Conservation (phyloP, 2,113 vertebrate genomes). For the Oryzias curvinotus region DNA sequence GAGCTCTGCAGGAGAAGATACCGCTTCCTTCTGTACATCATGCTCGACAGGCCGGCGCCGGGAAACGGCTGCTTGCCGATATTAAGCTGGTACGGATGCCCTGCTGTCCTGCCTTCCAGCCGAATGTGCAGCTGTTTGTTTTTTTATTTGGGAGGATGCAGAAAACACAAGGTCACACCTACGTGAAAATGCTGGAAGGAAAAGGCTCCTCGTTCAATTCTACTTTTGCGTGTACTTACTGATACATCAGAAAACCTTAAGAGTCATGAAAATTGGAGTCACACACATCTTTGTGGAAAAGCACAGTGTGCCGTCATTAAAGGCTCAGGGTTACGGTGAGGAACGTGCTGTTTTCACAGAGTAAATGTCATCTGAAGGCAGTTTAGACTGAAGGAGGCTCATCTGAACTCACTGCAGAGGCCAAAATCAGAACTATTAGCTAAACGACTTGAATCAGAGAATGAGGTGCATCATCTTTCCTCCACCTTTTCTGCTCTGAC, state of each 20-base stretch:
- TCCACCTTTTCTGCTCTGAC: background rate
- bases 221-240: background rate
- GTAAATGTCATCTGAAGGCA: constrained; percentile 27
- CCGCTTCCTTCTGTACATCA: constrained; percentile 75
- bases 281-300: constrained; percentile 41
- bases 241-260: constrained; percentile 16
- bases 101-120: constrained; percentile 36
- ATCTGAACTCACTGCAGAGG: constrained; percentile 12
- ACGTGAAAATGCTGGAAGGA: constrained; percentile 17
- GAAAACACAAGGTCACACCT: constrained; percentile 71
- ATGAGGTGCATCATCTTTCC: constrained; percentile 2
- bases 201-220: constrained; percentile 17
- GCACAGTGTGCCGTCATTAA: constrained; percentile 31
- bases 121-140: constrained; percentile 59
- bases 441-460: constrained; percentile 41
- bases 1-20: constrained; percentile 79
- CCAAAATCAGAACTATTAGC: constrained; percentile 39
- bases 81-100: constrained; percentile 49
- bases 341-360: constrained; percentile 34
- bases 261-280: constrained; percentile 46
- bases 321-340: constrained; percentile 30
- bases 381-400: constrained; percentile 24
- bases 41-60: constrained; percentile 69
- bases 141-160: constrained; percentile 29
- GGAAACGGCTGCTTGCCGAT: constrained; percentile 44